Conservation (phyloP, 2,888 invertebrate species). For the Spodoptera picta region DNA sequence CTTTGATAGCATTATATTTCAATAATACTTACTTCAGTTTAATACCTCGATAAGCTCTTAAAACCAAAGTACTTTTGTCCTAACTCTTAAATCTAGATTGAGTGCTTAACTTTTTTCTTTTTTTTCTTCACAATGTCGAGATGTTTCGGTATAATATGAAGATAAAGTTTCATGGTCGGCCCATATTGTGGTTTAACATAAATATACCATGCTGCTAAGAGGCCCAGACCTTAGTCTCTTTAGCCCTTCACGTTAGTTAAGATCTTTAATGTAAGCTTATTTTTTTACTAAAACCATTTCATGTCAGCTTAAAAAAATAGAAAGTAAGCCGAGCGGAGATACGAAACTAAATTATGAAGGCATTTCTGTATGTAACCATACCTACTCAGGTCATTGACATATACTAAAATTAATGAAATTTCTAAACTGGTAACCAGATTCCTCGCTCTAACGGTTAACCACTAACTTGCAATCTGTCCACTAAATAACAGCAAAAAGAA, state of each 20-base stretch:
- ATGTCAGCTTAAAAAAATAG: neutral
- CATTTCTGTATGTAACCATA: no score
- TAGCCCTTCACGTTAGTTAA: constrained; percentile 17
- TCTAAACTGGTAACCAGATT: no score
- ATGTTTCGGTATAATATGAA: constrained; percentile 46
- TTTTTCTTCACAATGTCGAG: constrained; percentile 23
- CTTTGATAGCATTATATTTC: constrained; percentile 12
- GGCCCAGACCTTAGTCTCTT: constrained; percentile 4
- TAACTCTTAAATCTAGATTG: constrained; percentile 39
- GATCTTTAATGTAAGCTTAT: constrained; percentile 9
- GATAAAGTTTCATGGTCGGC: constrained; percentile 48
- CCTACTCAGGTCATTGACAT: no score
- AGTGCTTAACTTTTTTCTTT: constrained; percentile 28
- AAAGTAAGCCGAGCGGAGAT: no score
- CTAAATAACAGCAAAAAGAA: no score
- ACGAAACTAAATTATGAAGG: no score
- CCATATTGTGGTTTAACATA: constrained; percentile 44
- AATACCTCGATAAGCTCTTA: constrained; percentile 30
- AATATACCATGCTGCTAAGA: constrained; percentile 37
- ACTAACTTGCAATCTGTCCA: no score
- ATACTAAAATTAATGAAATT: no score
- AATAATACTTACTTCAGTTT: constrained; percentile 23
- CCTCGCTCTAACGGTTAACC: no score
- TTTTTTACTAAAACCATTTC: constrained; percentile 5
- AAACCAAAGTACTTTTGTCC: constrained; percentile 12